These are phyloP conservation scores for Rhagonycha lutea DNA, from an alignment of 2,888 invertebrate species.

Conservation along the genomic window DNA sequence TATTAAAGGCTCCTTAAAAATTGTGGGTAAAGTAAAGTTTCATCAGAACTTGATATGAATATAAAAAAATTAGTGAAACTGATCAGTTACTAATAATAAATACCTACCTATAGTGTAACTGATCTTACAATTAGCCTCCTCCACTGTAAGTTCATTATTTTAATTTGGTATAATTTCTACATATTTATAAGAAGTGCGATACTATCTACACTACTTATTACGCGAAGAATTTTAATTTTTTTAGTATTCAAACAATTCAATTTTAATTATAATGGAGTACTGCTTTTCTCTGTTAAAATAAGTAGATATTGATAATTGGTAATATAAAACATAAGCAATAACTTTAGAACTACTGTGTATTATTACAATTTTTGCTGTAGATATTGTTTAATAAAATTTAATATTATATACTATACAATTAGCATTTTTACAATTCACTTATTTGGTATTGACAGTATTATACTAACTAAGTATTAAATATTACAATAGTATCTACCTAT, in stretches of 20 bases:
- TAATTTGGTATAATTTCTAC: not conserved
- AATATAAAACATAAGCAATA: not conserved
- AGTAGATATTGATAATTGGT: not conserved
- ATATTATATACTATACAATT: not conserved
- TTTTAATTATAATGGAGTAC: not conserved
- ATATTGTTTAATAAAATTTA: not conserved
- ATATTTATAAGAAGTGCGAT: not conserved
- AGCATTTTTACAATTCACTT: not conserved
- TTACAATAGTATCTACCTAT: no score
- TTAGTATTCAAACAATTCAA: not conserved
- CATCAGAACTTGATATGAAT: not conserved
- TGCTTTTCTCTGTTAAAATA: not conserved
- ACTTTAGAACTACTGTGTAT: not conserved
- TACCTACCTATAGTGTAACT: not conserved
- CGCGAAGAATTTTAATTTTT: not conserved
- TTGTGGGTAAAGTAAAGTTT: not conserved
- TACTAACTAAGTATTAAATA: no score
- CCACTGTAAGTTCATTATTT: not conserved
- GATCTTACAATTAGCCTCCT: not conserved
- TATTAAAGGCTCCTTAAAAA: not conserved
- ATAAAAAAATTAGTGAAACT: not conserved
- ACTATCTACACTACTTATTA: not conserved
- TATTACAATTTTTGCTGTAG: not conserved
- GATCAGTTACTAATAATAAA: not conserved
- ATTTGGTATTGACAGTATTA: no score